Evolutionary conservation across 2,797 vertebrate species (phyloP).

Genomic region (Ptychadena robeensis): DNA sequence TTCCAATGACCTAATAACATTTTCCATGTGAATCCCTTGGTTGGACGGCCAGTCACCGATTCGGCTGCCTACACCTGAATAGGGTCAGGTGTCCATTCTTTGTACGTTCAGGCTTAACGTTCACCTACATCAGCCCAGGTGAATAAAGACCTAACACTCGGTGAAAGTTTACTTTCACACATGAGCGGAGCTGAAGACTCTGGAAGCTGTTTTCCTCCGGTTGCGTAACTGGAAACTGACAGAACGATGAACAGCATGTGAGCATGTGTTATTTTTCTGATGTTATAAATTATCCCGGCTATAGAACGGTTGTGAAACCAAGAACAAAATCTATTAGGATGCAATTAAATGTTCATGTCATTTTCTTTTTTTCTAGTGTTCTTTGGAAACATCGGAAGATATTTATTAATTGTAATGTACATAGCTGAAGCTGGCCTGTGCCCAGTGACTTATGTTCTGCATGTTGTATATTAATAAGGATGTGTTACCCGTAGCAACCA

Average conservation of each 20-base stretch:
- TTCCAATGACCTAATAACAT: not conserved
- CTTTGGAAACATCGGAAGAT: not conserved
- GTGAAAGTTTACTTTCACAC: not conserved
- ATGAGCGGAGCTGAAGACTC: not conserved
- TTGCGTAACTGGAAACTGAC: conserved; percentile 31
- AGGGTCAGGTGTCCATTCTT: not conserved
- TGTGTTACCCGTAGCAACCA: not conserved
- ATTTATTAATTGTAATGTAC: too few species aligned
- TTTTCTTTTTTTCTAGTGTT: not conserved
- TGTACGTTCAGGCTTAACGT: not conserved
- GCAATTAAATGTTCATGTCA: conserved; percentile 1
- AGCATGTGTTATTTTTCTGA: conserved; percentile 10
- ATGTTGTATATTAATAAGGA: not conserved
- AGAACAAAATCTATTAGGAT: conserved; percentile 27
- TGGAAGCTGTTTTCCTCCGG: not conserved
- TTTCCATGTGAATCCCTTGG: not conserved
- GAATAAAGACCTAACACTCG: not conserved
- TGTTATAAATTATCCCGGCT: conserved; percentile 36
- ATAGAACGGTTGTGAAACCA: conserved; percentile 19
- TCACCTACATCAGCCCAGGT: too few species aligned
- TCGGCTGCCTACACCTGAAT: not conserved
- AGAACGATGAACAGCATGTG: conserved; percentile 34
- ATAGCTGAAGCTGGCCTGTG: not conserved
- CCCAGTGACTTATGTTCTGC: not conserved
- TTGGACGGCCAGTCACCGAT: not conserved